Base-by-base conservation (phyloP, 2,888 invertebrate species). In the Lottia gigantea region DNA sequence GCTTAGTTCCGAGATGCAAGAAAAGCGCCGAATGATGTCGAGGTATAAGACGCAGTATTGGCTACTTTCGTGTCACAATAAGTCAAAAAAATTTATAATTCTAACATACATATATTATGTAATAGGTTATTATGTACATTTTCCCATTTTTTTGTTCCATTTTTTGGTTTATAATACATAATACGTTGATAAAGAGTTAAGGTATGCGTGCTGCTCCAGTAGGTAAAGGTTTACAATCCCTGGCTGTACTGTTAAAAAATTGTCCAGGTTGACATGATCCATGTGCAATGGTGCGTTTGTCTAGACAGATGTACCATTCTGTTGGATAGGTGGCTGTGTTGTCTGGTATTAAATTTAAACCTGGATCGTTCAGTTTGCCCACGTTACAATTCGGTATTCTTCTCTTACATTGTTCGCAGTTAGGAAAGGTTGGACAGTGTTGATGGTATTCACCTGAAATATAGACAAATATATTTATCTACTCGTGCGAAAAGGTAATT, bases 361-460 rank as follows among this genome's bases (percentile, higher is more conserved):
- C 55, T 0, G 55, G 55, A 55, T 55, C 55, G 55, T 55, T 55
- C 11, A 55, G 55, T 23, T 14, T 14, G 6, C 19, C 19, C 0
- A 11, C 23, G 19, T 25, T 15, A 46, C 67, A 68, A 12, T 45
- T 68, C 0, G 67, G 67, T 45, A 68, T 45, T n/a, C 19, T 45
- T 16, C 62, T 23, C 26, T 45, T 45, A n/a, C 67, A 68, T 4
- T 62, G 45, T 2, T 14, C 45, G 25, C 67, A 68, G 46, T 19
- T 45, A 12, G 67, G 67, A 45, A 62, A 62, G 7, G 45, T 62
- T 14, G 62, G 62, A 62, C 67, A 68, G 16, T 68, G 67, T 31
- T 68, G 62, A 14, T 62, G 46, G 11, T 68, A 68, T 19, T 68
- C 62, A 16, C 67, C 67, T 68, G 67, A n/a, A 25, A 31, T 26